Evolutionary conservation across 2,113 vertebrate species (phyloP), one percentile per base, ranked within the genome.

Genomic region (Anguilla rostrata): DNA sequence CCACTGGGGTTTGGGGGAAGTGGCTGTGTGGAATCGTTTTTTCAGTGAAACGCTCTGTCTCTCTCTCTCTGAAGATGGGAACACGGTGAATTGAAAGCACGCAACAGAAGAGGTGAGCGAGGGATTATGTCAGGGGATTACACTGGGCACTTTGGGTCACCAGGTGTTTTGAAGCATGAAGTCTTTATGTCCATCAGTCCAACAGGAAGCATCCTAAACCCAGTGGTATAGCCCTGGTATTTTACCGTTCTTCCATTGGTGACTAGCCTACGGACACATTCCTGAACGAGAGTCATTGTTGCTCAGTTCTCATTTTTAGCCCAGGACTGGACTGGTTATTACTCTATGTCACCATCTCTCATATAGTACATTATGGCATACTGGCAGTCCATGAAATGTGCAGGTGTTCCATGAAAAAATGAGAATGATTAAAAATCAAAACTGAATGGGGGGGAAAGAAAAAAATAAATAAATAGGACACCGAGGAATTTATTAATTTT

Each of bases 51-150:
- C 71, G 34, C 71, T 66, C 60, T 29, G n/a, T 75, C 71, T 34
- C 71, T 75, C 71, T 29, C 60, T 29, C 71, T 75, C 71, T 75
- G 71, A 75, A 34, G 71, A 75, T 75, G n/a, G 71, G n/a, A 75
- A 34, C n/a, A 75, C 11, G 11, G 71, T 75, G 71, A 75, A 75
- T 34, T 75, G 71, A 75, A 75, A 9, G 9, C 71, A 26, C 11
- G 26, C 26, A 75, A 75, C 5, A 29, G 29, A 75, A 75, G 71
- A 29, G n/a, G 71, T 75, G 71, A 75, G 34, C 71, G 34, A 5
- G n/a, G 71, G n/a, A 75, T 75, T 75, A 75, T 75, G 71, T 75
- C 71, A 29, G 29, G 71, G 71, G 71, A 75, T 75, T 75, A 75
- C 71, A 1, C 71, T 75, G 71, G 71, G 60, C 71, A n/a, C 71